Evolutionary conservation across 1,140 invertebrate genomes (phyloP).

Genomic region (Zaprionus africanus): DNA sequence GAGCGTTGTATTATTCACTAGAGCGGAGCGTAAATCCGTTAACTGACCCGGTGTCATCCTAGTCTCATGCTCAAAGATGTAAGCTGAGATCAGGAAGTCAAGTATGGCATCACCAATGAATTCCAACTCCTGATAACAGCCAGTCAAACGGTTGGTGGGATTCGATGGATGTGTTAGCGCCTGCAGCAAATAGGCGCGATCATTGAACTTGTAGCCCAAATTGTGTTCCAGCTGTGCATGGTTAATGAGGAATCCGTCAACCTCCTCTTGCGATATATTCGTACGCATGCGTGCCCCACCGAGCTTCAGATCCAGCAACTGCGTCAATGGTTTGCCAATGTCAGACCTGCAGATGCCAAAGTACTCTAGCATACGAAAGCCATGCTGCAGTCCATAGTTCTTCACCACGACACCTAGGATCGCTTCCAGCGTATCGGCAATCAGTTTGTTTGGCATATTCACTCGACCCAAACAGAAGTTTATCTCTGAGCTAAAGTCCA

Average conservation of each 20-base stretch:
- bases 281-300: constrained; percentile 78
- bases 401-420: constrained; percentile 91
- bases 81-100: constrained; percentile 95
- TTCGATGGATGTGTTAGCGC: constrained; percentile 97
- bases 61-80: constrained; percentile 91
- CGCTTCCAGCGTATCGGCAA: constrained; percentile 94
- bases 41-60: constrained; percentile 92
- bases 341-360: constrained; percentile 87
- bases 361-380: constrained; percentile 89
- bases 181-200: constrained; percentile 89
- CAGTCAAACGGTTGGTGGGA: constrained; percentile 92
- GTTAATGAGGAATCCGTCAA: constrained; percentile 85
- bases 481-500: constrained; percentile 46
- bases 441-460: constrained; percentile 69
- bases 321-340: constrained; percentile 74
- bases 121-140: constrained; percentile 97
- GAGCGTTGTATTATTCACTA: constrained; percentile 98
- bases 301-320: constrained; percentile 74
- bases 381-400: constrained; percentile 85
- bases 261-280: constrained; percentile 65
- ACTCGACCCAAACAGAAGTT: constrained; percentile 51
- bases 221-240: constrained; percentile 86
- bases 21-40: constrained; percentile 95
- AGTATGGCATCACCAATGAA: constrained; percentile 98
- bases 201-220: constrained; percentile 88